These are phyloP conservation scores for Liposcelis brunnea DNA, from an alignment of 2,888 invertebrate species.

Conservation along the genomic window DNA sequence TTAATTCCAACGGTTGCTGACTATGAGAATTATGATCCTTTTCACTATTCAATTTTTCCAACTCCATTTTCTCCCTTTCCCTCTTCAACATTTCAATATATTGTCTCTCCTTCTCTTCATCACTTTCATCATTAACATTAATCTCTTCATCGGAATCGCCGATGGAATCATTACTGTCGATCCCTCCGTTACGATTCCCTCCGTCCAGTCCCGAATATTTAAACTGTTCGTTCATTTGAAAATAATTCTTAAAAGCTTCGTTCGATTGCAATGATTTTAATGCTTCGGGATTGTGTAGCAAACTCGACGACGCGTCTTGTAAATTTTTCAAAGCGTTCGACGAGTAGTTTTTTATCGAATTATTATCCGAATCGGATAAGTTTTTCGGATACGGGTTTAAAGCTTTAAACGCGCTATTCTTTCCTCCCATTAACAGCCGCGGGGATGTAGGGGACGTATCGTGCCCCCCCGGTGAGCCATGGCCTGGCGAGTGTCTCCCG, in stretches of 20 bases:
- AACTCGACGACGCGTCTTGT: not conserved
- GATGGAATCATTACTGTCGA: constrained; percentile 14
- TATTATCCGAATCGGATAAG: not conserved
- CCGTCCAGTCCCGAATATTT: not conserved
- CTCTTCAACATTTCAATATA: constrained; percentile 7
- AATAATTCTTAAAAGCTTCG: constrained; percentile 1
- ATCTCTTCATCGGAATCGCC: constrained; percentile 60
- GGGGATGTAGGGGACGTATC: constrained; percentile 35
- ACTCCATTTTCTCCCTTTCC: constrained; percentile 6
- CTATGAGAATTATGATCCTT: not conserved
- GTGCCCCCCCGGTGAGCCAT: constrained; percentile 30
- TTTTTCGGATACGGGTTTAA: constrained; percentile 40
- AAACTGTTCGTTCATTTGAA: not conserved
- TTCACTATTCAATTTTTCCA: not conserved
- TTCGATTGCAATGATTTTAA: not conserved
- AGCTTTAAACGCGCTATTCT: constrained; percentile 74
- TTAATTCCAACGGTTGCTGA: constrained; percentile 5
- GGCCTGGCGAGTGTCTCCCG: constrained; percentile 24
- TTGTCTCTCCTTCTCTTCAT: constrained; percentile 24
- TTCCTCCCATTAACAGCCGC: constrained; percentile 56
- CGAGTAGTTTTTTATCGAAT: constrained; percentile 7
- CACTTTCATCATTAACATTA: constrained; percentile 66
- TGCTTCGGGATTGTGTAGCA: not conserved
- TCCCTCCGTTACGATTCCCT: not conserved
- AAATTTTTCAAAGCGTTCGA: constrained; percentile 2